Percentiles rank a stretch among this genome's conserved stretches.
phyloP scores from a whole-genome alignment of 1,140 invertebrate genomes.

The Caenorhabditis brenneri region DNA sequence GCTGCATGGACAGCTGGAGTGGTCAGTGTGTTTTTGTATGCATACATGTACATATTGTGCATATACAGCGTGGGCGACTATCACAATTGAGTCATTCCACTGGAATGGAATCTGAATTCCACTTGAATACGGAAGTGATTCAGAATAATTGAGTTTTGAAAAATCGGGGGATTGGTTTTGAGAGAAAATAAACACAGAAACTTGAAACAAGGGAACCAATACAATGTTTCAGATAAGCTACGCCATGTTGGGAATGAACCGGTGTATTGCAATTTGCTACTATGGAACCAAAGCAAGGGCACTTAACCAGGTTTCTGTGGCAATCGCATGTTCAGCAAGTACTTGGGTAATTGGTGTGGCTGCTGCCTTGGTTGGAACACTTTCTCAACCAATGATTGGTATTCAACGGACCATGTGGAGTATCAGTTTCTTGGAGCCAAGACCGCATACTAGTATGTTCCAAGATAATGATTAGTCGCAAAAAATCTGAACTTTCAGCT shows the following conservation, averaged over 20 bases:
- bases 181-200: too few species aligned
- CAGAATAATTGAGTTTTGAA: too few species aligned
- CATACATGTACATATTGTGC: too few species aligned
- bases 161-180: background rate
- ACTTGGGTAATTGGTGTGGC: conserved; percentile 64
- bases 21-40: conserved; percentile 45
- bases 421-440: conserved; percentile 41
- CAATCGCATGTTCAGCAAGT: conserved; percentile 58
- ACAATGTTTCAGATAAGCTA: conserved; percentile 55
- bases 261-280: conserved; percentile 68
- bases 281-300: conserved; percentile 65
- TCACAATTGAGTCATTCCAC: background rate
- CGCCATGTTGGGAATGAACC: conserved; percentile 61
- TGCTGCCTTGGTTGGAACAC: conserved; percentile 62
- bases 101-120: too few species aligned
- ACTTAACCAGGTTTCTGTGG: conserved; percentile 66
- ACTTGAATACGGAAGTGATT: too few species aligned
- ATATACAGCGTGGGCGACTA: background rate
- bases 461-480: background rate
- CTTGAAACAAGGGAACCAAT: too few species aligned
- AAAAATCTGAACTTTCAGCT: conserved; percentile 45
- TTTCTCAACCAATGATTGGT: conserved; percentile 59
- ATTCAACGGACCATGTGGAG: conserved; percentile 48
- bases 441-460: background rate
- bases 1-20: conserved; percentile 65